Base-by-base conservation (phyloP, 2,113 vertebrate species). In the Paralichthys olivaceus region DNA sequence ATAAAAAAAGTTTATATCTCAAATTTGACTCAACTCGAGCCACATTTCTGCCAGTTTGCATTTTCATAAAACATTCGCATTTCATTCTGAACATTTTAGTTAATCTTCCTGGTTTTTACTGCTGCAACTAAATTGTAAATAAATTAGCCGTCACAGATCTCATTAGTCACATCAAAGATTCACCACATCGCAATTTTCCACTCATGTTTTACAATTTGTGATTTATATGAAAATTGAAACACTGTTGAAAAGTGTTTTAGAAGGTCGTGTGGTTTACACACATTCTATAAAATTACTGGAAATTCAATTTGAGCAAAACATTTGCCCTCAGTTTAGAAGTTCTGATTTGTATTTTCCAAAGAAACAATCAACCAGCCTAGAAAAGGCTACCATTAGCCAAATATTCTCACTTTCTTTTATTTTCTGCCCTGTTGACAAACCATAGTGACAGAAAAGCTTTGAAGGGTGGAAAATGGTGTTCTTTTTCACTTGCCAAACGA, bases 391-490 rank as follows among this genome's bases (percentile, higher is more conserved):
- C 59, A 9, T 32, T 15, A 26, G 58, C 47, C 28, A 60, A 59
- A 81, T 74, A 60, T 72, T 69, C 72, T 79, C 69, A 62, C 58
- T 61, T 77, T 83, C 56, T 77, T 80, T 84, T 58, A 81, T 83
- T 61, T 47, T 73, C 20, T 81, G 83, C 65, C 73, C 61, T 81
- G 72, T 84, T 85, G 67, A 89, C 68, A 88, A 83, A 83, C 75
- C 79, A 43, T 66, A 59, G 47, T 63, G 75, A 81, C 62, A 67
- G 53, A 77, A 58, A 81, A 51, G 45, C 32, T 67, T 77, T 73
- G 79, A 86, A 69, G 71, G 26, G 25, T 51, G 68, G 34, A 49
- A 79, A 78, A 71, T 72, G 25, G 63, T 68, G 23, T 26, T 37
- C 37, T 40, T 59, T 66, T 58, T 15, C 58, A 23, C 29, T 56